A percentile compares a stretch with the other conserved stretches of the same genome.
Conservation (phyloP, 2,113 vertebrate species). For the Morone chrysops region DNA sequence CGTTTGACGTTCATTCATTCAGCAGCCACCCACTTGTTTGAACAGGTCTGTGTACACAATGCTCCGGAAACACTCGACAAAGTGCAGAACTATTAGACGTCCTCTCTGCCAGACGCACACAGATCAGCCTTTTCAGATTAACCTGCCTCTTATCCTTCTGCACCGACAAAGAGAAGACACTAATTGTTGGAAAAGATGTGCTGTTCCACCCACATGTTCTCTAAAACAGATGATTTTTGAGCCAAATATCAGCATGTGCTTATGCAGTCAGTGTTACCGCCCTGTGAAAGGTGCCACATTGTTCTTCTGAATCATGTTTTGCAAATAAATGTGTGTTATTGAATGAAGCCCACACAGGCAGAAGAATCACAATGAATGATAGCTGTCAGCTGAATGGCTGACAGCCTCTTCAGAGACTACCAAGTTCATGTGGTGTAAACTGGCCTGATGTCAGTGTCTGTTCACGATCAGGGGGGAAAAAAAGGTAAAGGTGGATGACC, state of each 20-base stretch:
- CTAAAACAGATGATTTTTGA: neutral
- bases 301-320: neutral
- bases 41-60: neutral
- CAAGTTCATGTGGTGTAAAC: neutral
- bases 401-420: neutral
- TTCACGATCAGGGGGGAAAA: neutral
- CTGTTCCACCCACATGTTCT: constrained; percentile 21
- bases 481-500: neutral
- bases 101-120: constrained; percentile 13
- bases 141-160: constrained; percentile 23
- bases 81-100: constrained; percentile 4
- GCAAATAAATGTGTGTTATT: neutral
- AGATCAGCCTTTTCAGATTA: constrained; percentile 15
- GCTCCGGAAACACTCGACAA: neutral
- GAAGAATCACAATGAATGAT: neutral
- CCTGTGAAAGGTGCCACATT: neutral
- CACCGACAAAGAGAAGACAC: constrained; percentile 11
- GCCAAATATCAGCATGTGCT: constrained; percentile 1
- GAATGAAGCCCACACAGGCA: neutral
- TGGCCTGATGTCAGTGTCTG: neutral
- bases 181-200: constrained; percentile 9
- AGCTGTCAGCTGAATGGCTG: neutral
- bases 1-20: constrained; percentile 27
- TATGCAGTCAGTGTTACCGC: constrained; percentile 11
- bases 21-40: constrained; percentile 29